Percentiles rank a stretch among this genome's conserved stretches.
Evolutionary conservation across 35 echinoderm and acorn worm species (phyloP).

Genomic region (Amphiura filiformis): DNA sequence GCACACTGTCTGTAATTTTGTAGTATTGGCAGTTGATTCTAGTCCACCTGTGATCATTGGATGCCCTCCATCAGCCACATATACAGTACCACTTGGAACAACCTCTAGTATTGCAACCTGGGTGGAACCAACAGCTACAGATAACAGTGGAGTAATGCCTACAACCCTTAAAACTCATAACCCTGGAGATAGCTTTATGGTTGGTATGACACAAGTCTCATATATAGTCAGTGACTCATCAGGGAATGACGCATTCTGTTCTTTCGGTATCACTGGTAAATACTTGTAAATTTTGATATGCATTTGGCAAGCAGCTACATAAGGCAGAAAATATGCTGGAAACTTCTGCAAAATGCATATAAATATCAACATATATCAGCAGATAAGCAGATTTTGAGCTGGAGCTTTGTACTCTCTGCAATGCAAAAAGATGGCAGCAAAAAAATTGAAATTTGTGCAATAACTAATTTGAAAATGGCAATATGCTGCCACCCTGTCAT

Average conservation of each 20-base stretch:
- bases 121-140: slow-evolving; percentile 21
- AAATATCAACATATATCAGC: too few relatives aligned
- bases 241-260: slow-evolving; percentile 11
- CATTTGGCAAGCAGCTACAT: background rate
- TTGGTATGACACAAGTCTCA: slow-evolving; percentile 25
- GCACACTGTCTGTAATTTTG: too few relatives aligned
- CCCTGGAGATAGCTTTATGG: slow-evolving; percentile 18
- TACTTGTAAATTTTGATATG: background rate
- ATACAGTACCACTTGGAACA: background rate
- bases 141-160: slow-evolving; percentile 12
- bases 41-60: background rate
- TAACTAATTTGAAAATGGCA: too few relatives aligned
- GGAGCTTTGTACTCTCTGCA: too few relatives aligned
- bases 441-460: too few relatives aligned
- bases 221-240: slow-evolving; percentile 29
- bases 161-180: background rate
- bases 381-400: too few relatives aligned
- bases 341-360: background rate
- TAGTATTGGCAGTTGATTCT: background rate
- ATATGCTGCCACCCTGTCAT: too few relatives aligned
- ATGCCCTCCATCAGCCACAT: background rate
- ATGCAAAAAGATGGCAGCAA: too few relatives aligned
- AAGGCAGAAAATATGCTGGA: background rate
- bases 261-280: slow-evolving; percentile 28
- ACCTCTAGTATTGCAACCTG: slow-evolving; percentile 4